These are phyloP conservation scores for Metaphire vulgaris DNA, from an alignment of 1,140 invertebrate species.

Conservation along the genomic window DNA sequence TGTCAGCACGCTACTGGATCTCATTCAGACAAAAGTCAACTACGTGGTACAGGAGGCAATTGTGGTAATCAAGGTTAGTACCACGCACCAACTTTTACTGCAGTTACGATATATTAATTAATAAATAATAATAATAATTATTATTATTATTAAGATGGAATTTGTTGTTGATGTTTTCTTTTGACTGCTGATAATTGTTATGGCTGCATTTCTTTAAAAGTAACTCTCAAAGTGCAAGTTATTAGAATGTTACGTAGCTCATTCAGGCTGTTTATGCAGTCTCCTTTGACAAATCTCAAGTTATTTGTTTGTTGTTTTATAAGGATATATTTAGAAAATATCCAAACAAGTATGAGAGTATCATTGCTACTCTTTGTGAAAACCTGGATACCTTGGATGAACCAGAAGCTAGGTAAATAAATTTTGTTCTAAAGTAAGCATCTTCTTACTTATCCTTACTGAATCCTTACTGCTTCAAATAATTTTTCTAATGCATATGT, in stretches of 20 bases:
- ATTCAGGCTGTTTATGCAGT: neutral
- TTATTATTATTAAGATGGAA: constrained; percentile 6
- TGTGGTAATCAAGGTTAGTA: constrained; percentile 83
- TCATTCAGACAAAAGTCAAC: constrained; percentile 99
- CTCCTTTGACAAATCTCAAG: neutral
- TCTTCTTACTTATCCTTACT: too few relatives aligned
- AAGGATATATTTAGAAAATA: constrained; percentile 98
- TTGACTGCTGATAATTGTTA: neutral
- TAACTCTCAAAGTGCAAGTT: neutral
- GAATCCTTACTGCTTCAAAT: too few relatives aligned
- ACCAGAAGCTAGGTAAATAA: constrained; percentile 69
- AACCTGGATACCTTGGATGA: constrained; percentile 98
- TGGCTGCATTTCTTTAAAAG: neutral
- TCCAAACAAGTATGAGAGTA: constrained; percentile 99
- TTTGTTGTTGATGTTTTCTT: constrained; percentile 5
- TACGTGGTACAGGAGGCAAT: constrained; percentile 99
- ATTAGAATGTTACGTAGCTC: neutral
- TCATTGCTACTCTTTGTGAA: constrained; percentile 98
- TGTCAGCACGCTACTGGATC: constrained; percentile 94
- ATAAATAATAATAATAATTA: neutral
- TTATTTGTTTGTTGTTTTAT: constrained; percentile 5
- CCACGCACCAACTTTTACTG: neutral
- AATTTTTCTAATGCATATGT: constrained; percentile 1
- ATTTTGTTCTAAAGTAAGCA: too few relatives aligned
- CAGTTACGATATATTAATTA: too few relatives aligned